Evolutionary conservation across 2,888 invertebrate genomes (phyloP).

Genomic region (Drosophila formosana): DNA sequence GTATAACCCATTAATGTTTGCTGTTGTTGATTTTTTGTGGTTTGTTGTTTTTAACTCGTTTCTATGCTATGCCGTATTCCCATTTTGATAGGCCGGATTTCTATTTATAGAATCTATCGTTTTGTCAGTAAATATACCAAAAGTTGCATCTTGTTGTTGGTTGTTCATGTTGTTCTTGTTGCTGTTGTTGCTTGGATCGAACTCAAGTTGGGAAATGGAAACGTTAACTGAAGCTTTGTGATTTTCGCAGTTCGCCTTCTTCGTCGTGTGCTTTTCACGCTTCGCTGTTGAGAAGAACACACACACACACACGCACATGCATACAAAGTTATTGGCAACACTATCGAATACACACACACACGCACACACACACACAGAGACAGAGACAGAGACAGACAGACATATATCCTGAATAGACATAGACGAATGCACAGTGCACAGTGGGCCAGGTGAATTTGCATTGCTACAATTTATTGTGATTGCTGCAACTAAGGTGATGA

Average conservation of each 20-base stretch:
- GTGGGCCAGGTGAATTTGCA: slow-evolving; percentile 24
- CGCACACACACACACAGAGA: background rate
- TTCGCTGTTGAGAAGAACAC: slow-evolving; percentile 58
- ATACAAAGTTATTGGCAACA: slow-evolving; percentile 9
- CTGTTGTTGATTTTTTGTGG: slow-evolving; percentile 17
- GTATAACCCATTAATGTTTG: slow-evolving; percentile 23
- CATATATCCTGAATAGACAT: background rate
- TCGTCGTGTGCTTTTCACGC: slow-evolving; percentile 44
- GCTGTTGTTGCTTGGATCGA: slow-evolving; percentile 15
- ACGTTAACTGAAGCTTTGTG: slow-evolving; percentile 47
- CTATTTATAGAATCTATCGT: slow-evolving; percentile 31
- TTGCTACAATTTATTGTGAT: no score
- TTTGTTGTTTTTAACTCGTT: slow-evolving; percentile 18
- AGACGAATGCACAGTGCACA: slow-evolving; percentile 41
- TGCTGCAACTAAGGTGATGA: background rate
- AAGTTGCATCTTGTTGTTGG: slow-evolving; percentile 35
- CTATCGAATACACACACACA: slow-evolving; percentile 15
- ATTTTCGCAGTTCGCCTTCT: slow-evolving; percentile 48
- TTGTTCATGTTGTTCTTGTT: slow-evolving; percentile 18
- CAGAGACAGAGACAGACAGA: background rate
- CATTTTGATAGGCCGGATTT: slow-evolving; percentile 32
- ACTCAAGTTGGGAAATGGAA: slow-evolving; percentile 36
- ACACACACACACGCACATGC: slow-evolving; percentile 12
- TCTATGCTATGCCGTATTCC: slow-evolving; percentile 31
- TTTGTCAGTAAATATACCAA: slow-evolving; percentile 55